A percentile compares a stretch with the other conserved stretches of the same genome.
These are phyloP conservation scores for Leptopilina clavipes DNA, from an alignment of 1,140 invertebrate species.

Conservation along the genomic window DNA sequence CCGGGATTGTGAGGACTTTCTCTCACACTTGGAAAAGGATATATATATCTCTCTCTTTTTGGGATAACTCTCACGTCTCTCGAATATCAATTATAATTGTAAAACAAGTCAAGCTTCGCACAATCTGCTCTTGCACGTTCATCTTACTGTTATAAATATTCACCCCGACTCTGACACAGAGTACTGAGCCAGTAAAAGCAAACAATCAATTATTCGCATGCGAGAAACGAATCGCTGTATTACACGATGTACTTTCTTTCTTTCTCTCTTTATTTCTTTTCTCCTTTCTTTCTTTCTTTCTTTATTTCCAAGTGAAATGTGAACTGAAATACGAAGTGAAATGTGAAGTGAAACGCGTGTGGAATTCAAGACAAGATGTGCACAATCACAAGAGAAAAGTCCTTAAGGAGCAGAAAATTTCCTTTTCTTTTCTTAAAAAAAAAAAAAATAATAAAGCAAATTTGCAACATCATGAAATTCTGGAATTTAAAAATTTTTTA, in stretches of 20 bases:
- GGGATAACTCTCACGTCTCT: slow-evolving; percentile 21
- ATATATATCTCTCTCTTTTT: too few relatives aligned
- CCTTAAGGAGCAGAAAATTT: neutral
- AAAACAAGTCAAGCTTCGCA: slow-evolving; percentile 46
- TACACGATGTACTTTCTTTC: slow-evolving; percentile 18
- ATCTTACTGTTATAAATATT: slow-evolving; percentile 46
- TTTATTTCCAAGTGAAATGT: neutral
- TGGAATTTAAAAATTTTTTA: too few relatives aligned
- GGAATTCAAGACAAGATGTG: neutral
- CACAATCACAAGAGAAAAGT: neutral
- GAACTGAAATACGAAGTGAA: neutral
- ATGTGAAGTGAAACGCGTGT: neutral
- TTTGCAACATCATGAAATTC: too few relatives aligned
- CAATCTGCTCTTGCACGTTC: slow-evolving; percentile 45
- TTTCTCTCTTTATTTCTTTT: neutral
- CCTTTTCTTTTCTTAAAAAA: neutral
- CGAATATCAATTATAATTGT: slow-evolving; percentile 52
- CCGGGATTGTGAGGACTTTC: slow-evolving; percentile 18
- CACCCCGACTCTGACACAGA: slow-evolving; percentile 6
- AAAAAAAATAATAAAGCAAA: too few relatives aligned
- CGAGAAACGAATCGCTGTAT: neutral
- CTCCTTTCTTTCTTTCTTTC: slow-evolving; percentile 6
- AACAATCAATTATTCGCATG: slow-evolving; percentile 32
- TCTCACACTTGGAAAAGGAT: neutral
- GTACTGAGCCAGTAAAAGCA: slow-evolving; percentile 28